A percentile compares a stretch with the other conserved stretches of the same genome.
Conservation (phyloP, 2,113 vertebrate genomes). For the Cryptotis parvus region DNA sequence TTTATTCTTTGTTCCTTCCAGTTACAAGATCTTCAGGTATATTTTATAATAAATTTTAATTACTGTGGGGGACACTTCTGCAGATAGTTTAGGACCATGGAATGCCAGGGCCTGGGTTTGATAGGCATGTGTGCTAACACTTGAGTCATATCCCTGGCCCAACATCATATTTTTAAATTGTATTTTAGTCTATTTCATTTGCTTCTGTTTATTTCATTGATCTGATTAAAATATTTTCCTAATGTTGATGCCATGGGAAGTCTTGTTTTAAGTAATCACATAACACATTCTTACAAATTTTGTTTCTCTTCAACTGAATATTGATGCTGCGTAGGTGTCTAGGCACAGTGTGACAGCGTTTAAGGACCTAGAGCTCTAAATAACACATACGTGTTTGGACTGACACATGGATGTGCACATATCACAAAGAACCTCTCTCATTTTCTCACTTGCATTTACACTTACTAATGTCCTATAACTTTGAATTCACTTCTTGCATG, state of each 20-base stretch:
- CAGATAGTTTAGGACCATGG: too few species aligned
- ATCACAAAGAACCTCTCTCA: neutral
- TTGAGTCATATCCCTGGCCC: too few species aligned
- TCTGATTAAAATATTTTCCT: slow-evolving; percentile 19
- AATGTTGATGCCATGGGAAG: neutral
- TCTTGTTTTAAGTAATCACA: slow-evolving; percentile 28
- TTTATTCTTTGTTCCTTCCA: neutral
- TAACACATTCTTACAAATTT: slow-evolving; percentile 9
- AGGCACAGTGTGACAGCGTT: neutral
- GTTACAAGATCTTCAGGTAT: neutral
- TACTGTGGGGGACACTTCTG: too few species aligned
- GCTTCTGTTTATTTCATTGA: neutral
- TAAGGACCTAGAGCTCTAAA: neutral
- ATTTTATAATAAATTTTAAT: too few species aligned
- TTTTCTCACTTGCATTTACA: neutral
- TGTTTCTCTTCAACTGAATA: neutral
- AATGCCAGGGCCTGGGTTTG: too few species aligned
- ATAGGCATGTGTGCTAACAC: too few species aligned
- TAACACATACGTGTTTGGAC: neutral
- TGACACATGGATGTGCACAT: too few species aligned
- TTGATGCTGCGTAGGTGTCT: neutral
- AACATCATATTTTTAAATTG: neutral
- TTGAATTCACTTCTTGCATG: neutral
- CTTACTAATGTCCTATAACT: neutral
- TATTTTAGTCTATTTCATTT: too few species aligned